Percentiles rank a stretch among this genome's conserved stretches.
phyloP scores from a whole-genome alignment of 2,797 vertebrate genomes.

The Hoplostethus atlanticus region DNA sequence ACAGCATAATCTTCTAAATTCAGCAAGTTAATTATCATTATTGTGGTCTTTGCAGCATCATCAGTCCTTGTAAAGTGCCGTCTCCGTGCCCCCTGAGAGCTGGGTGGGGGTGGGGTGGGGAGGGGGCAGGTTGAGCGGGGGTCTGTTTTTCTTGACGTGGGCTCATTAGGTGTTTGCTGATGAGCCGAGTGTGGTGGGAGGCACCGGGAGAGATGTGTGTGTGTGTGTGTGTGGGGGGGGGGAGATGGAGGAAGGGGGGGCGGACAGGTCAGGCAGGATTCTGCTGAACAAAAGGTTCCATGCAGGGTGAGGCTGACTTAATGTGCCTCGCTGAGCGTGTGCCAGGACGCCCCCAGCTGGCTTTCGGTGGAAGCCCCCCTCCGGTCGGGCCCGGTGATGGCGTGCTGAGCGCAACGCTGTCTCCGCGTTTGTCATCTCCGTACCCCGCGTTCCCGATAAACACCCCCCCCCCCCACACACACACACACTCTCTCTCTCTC shows the following conservation, averaged over 20 bases:
- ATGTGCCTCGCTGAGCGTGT: conserved; percentile 89
- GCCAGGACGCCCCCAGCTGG: conserved; percentile 91
- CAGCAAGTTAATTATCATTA: conserved; percentile 99
- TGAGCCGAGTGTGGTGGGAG: conserved; percentile 92
- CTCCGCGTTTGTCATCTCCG: conserved; percentile 87
- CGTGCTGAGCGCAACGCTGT: conserved; percentile 85
- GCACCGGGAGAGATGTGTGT: conserved; percentile 83
- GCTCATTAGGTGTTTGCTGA: conserved; percentile 99
- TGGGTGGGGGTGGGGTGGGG: conserved; percentile 83
- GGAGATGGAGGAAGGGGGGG: too few species aligned
- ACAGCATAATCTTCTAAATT: conserved; percentile 99
- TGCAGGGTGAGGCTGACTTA: conserved; percentile 92
- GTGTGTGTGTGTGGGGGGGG: conserved; percentile 78
- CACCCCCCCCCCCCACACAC: conserved; percentile 17
- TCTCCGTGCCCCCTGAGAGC: conserved; percentile 93
- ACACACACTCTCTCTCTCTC: not conserved
- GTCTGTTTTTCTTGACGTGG: conserved; percentile 92
- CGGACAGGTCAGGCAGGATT: conserved; percentile 94
- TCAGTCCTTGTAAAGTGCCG: conserved; percentile 99
- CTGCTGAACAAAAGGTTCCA: conserved; percentile 98
- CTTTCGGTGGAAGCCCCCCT: conserved; percentile 80
- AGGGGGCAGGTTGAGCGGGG: conserved; percentile 88
- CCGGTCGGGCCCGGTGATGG: conserved; percentile 78
- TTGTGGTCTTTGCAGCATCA: conserved; percentile 99
- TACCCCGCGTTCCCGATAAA: conserved; percentile 73